These are phyloP conservation scores for Pseudopipra pipra DNA, from an alignment of 2,113 vertebrate species.

Conservation along the genomic window DNA sequence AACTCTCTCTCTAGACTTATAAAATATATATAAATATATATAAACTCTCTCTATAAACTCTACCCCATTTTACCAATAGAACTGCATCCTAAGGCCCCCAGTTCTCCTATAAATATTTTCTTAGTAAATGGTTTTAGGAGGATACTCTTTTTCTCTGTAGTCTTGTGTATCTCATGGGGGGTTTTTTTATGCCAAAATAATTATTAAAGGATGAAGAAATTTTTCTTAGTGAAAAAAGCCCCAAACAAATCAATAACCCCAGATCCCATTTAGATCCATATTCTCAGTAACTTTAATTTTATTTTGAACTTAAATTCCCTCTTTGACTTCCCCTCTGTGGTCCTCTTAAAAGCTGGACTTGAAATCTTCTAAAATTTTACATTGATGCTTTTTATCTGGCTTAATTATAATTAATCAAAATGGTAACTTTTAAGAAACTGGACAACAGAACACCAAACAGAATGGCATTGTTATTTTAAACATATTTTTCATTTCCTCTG, in stretches of 20 bases:
- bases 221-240: not conserved
- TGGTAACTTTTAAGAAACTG: not conserved
- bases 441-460: not conserved
- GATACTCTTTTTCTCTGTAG: not conserved
- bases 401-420: not conserved
- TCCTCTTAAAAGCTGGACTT: not conserved
- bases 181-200: not conserved
- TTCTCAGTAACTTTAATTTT: not conserved
- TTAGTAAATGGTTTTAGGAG: not conserved
- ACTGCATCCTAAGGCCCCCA: rapidly evolving
- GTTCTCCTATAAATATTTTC: not conserved
- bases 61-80: not conserved
- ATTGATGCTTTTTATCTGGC: not conserved
- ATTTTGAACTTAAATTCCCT: not conserved
- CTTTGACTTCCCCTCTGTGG: not conserved
- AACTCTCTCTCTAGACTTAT: too few species aligned
- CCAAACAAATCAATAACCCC: not conserved
- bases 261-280: not conserved
- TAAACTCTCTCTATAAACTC: not conserved
- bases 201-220: not conserved
- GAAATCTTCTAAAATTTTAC: not conserved
- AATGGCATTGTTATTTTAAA: not conserved
- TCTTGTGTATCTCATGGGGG: rapidly evolving
- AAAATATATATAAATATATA: too few species aligned
- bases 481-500: not conserved